Evolutionary conservation across 2,888 invertebrate genomes (phyloP).

Genomic region (Acanthoscelides obtectus): DNA sequence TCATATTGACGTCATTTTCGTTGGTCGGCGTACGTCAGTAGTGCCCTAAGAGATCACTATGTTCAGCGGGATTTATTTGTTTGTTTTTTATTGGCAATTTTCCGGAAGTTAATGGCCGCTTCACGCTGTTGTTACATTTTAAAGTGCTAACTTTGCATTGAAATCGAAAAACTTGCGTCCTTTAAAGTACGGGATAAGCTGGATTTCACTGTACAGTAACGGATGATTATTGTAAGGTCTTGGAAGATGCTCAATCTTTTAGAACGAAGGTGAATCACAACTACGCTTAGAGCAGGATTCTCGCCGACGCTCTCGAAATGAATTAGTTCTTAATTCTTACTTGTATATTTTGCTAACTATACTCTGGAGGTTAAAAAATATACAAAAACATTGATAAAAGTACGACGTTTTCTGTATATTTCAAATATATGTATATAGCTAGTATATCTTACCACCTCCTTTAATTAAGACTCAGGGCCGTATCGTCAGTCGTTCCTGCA

Average conservation of each 20-base stretch:
- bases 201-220: too few species aligned
- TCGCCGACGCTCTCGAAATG: not conserved
- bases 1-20: too few species aligned
- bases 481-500: too few species aligned
- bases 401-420: not conserved
- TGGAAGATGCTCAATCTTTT: not conserved
- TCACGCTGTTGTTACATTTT: too few species aligned
- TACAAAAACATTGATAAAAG: not conserved
- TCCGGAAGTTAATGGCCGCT: too few species aligned
- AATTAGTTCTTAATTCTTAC: not conserved
- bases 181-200: too few species aligned
- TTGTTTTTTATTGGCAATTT: too few species aligned
- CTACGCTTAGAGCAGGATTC: not conserved
- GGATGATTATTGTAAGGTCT: not conserved
- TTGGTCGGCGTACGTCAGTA: too few species aligned
- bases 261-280: not conserved
- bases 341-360: not conserved
- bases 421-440: not conserved
- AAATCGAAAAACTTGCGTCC: too few species aligned
- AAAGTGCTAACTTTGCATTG: too few species aligned
- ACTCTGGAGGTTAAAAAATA: not conserved
- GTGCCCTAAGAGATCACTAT: too few species aligned
- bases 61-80: too few species aligned
- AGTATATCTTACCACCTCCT: not conserved
- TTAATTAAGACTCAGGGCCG: not conserved